Evolutionary conservation across 37 sponge, comb jelly and placozoan genomes (phyloP).

Genomic region (Dysidea cf. avara): DNA sequence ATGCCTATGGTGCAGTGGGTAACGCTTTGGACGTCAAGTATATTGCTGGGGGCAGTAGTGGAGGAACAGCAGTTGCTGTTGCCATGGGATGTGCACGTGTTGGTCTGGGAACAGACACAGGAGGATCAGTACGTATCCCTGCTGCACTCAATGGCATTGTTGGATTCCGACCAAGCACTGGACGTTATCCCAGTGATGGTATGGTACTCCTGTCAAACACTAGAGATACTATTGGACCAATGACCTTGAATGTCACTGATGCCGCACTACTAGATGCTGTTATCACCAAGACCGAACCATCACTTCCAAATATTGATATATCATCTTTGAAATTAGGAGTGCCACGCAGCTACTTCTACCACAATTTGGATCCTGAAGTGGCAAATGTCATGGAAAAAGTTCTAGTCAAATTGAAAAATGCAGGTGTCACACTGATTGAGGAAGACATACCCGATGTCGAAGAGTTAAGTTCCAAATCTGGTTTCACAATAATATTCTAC

Average conservation of each 20-base stretch:
- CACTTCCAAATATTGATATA: conserved; percentile 8
- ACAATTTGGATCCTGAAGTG: conserved; percentile 13
- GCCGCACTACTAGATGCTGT: conserved; percentile 13
- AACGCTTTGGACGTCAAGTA: conserved; percentile 20
- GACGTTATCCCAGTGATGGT: neutral
- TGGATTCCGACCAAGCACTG: conserved; percentile 33
- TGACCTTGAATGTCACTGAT: conserved; percentile 5
- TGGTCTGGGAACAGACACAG: conserved; percentile 38
- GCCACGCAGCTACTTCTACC: conserved; percentile 25
- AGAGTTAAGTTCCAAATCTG: no score
- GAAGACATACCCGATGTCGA: neutral
- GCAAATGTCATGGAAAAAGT: conserved; percentile 17
- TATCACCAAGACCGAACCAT: neutral
- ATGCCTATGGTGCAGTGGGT: conserved; percentile 12
- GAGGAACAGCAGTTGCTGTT: conserved; percentile 33
- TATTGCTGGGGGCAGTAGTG: conserved; percentile 33
- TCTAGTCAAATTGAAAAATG: conserved; percentile 10
- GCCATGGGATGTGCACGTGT: conserved; percentile 16
- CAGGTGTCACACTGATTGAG: conserved; percentile 20
- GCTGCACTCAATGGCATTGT: conserved; percentile 44
- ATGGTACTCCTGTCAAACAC: conserved; percentile 39
- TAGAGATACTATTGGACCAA: conserved; percentile 28
- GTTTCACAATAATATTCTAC: conserved; percentile 8
- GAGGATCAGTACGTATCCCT: conserved; percentile 33
- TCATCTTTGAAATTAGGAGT: no score